Evolutionary conservation across 64 coral and sea anemone genomes (phyloP).

Genomic region (Astreopora myriophthalma): DNA sequence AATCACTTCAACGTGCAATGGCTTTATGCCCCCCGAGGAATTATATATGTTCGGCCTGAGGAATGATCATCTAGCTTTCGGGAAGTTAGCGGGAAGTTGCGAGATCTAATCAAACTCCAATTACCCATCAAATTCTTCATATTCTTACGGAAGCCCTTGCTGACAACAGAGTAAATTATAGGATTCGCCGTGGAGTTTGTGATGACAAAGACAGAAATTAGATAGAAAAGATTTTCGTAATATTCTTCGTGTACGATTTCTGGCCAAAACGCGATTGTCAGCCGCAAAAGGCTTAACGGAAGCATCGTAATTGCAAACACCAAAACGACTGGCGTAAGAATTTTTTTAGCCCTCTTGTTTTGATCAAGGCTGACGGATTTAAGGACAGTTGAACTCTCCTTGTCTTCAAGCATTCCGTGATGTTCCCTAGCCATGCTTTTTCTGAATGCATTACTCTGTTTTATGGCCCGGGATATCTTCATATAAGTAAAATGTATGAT

Average conservation of each 20-base stretch:
- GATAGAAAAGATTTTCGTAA: conserved; percentile 9
- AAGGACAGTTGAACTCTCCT: neutral
- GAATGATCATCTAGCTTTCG: too few species aligned
- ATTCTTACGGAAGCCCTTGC: conserved; percentile 41
- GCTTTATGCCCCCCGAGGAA: too few species aligned
- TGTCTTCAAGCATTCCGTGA: neutral
- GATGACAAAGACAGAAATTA: conserved; percentile 9
- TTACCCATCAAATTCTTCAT: neutral
- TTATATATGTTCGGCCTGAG: too few species aligned
- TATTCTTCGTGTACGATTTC: neutral
- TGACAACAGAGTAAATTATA: conserved; percentile 61
- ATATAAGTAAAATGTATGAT: conserved; percentile 60
- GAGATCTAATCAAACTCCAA: neutral
- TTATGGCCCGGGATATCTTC: conserved; percentile 38
- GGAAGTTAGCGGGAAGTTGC: neutral
- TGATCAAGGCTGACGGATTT: conserved; percentile 47
- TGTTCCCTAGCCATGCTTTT: conserved; percentile 25
- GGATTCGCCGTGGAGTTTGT: conserved; percentile 66
- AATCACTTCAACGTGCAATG: too few species aligned
- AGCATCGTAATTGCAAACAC: conserved; percentile 60
- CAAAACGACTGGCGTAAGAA: conserved; percentile 65
- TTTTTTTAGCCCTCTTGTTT: conserved; percentile 72
- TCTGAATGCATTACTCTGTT: conserved; percentile 37
- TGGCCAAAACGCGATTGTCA: conserved; percentile 32
- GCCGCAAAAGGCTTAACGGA: conserved; percentile 62